phyloP scores from a whole-genome alignment of 2,888 invertebrate genomes.

The Andrena hattorfiana region DNA sequence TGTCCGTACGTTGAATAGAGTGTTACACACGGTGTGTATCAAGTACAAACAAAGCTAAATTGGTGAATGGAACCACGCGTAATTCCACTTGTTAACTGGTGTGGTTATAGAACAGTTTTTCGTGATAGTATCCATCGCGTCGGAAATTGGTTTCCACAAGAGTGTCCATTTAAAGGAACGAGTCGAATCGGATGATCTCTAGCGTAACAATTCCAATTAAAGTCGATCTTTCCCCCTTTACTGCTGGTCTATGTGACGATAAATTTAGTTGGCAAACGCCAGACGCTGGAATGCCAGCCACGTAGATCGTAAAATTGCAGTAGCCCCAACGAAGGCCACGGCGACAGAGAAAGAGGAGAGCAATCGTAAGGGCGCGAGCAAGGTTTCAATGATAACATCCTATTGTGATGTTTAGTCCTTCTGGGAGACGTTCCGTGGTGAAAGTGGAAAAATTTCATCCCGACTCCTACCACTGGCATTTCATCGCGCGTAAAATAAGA shows the following conservation, averaged over 20 bases:
- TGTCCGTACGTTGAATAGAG: too few species aligned
- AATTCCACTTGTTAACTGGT: too few species aligned
- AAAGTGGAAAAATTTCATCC: slow-evolving; percentile 20
- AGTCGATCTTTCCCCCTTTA: slow-evolving; percentile 21
- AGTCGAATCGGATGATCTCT: slow-evolving; percentile 7
- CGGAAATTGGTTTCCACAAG: too few species aligned
- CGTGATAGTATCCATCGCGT: too few species aligned
- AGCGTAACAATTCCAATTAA: slow-evolving; percentile 36
- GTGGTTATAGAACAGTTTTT: background rate
- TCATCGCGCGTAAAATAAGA: background rate
- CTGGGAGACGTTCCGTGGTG: background rate
- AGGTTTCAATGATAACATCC: slow-evolving; percentile 41
- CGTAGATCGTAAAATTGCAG: slow-evolving; percentile 47
- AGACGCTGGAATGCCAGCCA: slow-evolving; percentile 30
- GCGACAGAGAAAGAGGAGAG: slow-evolving; percentile 16
- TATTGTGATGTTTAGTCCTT: slow-evolving; percentile 13
- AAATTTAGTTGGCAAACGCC: slow-evolving; percentile 40
- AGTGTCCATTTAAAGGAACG: background rate
- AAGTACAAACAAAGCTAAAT: too few species aligned
- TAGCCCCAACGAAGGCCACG: background rate
- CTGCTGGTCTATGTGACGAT: slow-evolving; percentile 15
- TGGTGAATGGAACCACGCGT: too few species aligned
- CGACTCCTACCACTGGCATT: background rate
- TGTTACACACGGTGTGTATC: too few species aligned
- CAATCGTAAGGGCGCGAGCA: slow-evolving; percentile 13